Evolutionary conservation across 2,797 vertebrate genomes (phyloP), one percentile per base, ranked within the genome.

Genomic region (Bufotes viridis): DNA sequence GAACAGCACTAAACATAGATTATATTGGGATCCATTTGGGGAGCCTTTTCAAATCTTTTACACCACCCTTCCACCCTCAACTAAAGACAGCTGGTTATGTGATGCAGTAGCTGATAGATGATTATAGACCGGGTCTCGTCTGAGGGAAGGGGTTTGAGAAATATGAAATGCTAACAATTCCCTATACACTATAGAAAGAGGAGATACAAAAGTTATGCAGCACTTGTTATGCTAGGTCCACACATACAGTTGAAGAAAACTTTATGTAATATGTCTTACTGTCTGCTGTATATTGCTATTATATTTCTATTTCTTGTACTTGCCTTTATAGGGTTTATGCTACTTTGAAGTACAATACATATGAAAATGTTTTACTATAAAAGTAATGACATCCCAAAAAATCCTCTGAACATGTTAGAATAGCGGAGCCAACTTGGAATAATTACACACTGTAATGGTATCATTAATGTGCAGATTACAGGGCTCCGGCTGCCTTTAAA

Each of bases 391-490:
- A 8, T 51, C 57, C 78, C 57, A 60, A 7, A 78, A 78, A 55
- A 26, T 5, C 74, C 24, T 57, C 24, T 12, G n/a, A 80, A 34
- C 29, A 63, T 42, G n/a, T n/a, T 3, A 20, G 18, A 49, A 65
- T 34, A 81, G 79, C 60, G n/a, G 79, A 63, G 60, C 79, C 79
- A 63, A 81, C 13, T 65, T 81, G 60, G 18, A 63, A 49, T 81
- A 81, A 81, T 81, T 81, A 81, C 79, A 61, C 75, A 14, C 49
- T 78, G 22, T 81, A 81, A 81, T 81, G 78, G 58, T 60, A 65
- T 63, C 81, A 72, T 72, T 84, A 57, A 55, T 70, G 51, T 70
- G 53, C 17, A 55, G 63, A 70, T 80, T 86, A 86, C 63, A 65
- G 61, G n/a, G 61, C 61, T 78, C 7, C 49, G 58, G 26, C 78